phyloP scores from a whole-genome alignment of 2,113 vertebrate genomes.

The Elgaria multicarinata region DNA sequence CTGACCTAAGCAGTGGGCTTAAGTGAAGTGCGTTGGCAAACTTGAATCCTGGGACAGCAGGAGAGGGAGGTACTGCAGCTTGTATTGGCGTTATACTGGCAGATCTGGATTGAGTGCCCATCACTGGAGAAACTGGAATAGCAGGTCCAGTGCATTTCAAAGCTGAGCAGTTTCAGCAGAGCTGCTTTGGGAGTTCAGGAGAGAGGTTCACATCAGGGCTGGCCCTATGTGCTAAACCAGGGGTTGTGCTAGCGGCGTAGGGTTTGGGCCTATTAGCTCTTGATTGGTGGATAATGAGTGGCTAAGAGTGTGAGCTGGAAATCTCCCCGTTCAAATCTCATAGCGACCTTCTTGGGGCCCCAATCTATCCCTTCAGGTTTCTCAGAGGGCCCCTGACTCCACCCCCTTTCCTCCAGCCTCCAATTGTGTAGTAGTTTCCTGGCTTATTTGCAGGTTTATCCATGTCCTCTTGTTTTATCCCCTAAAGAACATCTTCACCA shows the following conservation, averaged over 20 bases:
- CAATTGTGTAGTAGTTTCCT: too few species aligned
- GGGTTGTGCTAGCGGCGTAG: neutral
- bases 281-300: neutral
- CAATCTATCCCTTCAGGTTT: too few species aligned
- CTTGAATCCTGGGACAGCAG: neutral
- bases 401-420: too few species aligned
- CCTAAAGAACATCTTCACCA: neutral
- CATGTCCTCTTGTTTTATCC: too few species aligned
- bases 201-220: neutral
- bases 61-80: neutral
- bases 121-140: conserved; percentile 50
- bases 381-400: too few species aligned
- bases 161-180: conserved; percentile 13
- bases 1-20: neutral
- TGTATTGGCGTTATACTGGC: too few species aligned
- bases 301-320: neutral
- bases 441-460: too few species aligned
- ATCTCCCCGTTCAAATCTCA: too few species aligned
- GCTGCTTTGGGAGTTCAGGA: neutral
- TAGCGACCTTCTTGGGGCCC: neutral
- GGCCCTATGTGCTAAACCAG: too few species aligned
- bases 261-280: neutral
- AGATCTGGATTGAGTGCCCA: conserved; percentile 8
- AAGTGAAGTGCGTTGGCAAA: neutral
- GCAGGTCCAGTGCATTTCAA: neutral